Evolutionary conservation across 2,888 invertebrate genomes (phyloP).

Genomic region (Eilema caniola): DNA sequence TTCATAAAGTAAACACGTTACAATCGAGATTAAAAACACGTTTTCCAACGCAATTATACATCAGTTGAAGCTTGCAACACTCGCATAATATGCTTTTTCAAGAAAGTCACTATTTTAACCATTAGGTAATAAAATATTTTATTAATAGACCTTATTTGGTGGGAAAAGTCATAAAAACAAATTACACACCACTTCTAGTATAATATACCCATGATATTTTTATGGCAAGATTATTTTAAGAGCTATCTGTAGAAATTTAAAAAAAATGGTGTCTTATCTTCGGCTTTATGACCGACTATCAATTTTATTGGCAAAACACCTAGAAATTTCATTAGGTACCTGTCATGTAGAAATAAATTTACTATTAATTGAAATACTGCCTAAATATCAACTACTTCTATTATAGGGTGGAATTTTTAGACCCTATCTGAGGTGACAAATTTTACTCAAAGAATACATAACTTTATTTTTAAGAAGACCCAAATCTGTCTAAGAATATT

Average conservation of each 20-base stretch:
- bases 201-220: not conserved
- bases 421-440: too few relatives aligned
- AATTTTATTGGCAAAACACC: not conserved
- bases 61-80: not conserved
- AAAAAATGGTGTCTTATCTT: not conserved
- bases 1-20: too few relatives aligned
- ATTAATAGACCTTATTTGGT: not conserved
- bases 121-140: not conserved
- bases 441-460: too few relatives aligned
- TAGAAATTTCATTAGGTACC: not conserved
- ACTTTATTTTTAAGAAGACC: too few relatives aligned
- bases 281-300: too few relatives aligned
- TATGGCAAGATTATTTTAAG: not conserved
- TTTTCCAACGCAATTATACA: too few relatives aligned
- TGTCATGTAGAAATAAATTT: not conserved
- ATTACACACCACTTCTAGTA: not conserved
- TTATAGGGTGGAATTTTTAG: too few relatives aligned
- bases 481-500: too few relatives aligned
- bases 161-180: constrained; percentile 1
- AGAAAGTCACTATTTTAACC: not conserved
- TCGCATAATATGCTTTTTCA: not conserved
- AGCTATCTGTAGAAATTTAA: not conserved
- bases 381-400: too few relatives aligned
- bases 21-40: too few relatives aligned
- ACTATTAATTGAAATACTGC: too few relatives aligned